Evolutionary conservation across 2,888 invertebrate species (phyloP).

Genomic region (Noctua fimbriata): DNA sequence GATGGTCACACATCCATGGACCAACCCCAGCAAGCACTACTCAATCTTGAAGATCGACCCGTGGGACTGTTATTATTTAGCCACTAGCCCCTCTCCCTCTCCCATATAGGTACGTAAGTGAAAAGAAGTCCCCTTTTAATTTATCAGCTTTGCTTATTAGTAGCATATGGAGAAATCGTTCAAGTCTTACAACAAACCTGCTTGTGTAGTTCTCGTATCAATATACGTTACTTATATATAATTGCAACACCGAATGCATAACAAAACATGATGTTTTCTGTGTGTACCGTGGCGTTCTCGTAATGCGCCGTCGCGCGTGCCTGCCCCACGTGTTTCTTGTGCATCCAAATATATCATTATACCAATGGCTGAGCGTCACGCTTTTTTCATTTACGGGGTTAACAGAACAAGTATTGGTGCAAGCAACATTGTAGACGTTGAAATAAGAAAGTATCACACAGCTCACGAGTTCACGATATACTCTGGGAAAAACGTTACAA

Average conservation of each 20-base stretch:
- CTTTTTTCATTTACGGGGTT: conserved; percentile 65
- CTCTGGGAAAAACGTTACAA: neutral
- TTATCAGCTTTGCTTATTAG: neutral
- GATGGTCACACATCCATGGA: neutral
- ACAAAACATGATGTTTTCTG: conserved; percentile 50
- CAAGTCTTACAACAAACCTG: conserved; percentile 10
- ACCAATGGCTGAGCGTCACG: conserved; percentile 60
- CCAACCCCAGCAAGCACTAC: neutral
- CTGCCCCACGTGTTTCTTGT: conserved; percentile 58
- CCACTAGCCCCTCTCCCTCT: no score
- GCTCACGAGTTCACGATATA: neutral
- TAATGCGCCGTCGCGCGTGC: conserved; percentile 69
- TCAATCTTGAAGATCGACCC: no score
- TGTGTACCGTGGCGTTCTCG: conserved; percentile 69
- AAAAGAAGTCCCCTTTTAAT: no score
- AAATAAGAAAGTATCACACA: conserved; percentile 18
- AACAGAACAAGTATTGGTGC: conserved; percentile 44
- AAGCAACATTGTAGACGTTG: neutral
- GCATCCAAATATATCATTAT: conserved; percentile 53
- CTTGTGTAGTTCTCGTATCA: conserved; percentile 43
- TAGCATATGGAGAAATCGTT: neutral
- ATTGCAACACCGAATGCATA: conserved; percentile 53
- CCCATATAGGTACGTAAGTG: no score
- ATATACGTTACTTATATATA: conserved; percentile 35
- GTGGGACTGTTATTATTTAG: no score